A percentile compares a stretch with the other conserved stretches of the same genome.
Evolutionary conservation across 2,888 invertebrate genomes (phyloP).

Genomic region (Shargacucullia verbasci): DNA sequence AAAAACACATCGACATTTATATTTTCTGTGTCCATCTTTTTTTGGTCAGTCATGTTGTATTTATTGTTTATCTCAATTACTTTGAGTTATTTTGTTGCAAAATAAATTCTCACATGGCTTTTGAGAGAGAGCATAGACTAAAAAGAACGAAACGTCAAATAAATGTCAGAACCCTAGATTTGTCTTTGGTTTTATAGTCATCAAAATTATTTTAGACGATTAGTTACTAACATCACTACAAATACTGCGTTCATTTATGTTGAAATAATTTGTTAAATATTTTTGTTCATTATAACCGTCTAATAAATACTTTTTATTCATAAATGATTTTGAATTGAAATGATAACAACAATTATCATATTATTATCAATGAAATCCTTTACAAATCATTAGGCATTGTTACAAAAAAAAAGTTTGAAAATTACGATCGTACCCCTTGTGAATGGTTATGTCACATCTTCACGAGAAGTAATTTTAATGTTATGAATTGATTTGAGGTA

Average conservation of each 20-base stretch:
- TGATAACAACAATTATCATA: too few species aligned
- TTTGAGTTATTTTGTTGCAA: slow-evolving; percentile 32
- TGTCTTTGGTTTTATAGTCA: too few species aligned
- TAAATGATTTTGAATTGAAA: too few species aligned
- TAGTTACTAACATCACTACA: too few species aligned
- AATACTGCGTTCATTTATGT: too few species aligned
- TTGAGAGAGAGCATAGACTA: slow-evolving; percentile 26
- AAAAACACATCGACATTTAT: slow-evolving; percentile 87
- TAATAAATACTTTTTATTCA: too few species aligned
- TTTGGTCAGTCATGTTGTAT: slow-evolving; percentile 33
- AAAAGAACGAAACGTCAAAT: slow-evolving; percentile 26
- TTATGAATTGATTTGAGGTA: slow-evolving; percentile 78
- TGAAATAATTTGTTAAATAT: too few species aligned
- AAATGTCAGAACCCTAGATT: not conserved
- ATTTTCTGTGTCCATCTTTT: slow-evolving; percentile 83
- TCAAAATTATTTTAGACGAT: too few species aligned
- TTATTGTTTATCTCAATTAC: slow-evolving; percentile 9
- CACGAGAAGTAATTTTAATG: slow-evolving; percentile 57
- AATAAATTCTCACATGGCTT: slow-evolving; percentile 58
- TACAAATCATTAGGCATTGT: too few species aligned
- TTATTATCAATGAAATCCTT: too few species aligned
- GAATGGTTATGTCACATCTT: slow-evolving; percentile 82
- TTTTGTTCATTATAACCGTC: too few species aligned
- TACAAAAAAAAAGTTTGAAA: too few species aligned
- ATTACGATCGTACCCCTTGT: slow-evolving; percentile 41